Evolutionary conservation across 2,888 invertebrate genomes (phyloP).

Genomic region (Heteropelma amictum): DNA sequence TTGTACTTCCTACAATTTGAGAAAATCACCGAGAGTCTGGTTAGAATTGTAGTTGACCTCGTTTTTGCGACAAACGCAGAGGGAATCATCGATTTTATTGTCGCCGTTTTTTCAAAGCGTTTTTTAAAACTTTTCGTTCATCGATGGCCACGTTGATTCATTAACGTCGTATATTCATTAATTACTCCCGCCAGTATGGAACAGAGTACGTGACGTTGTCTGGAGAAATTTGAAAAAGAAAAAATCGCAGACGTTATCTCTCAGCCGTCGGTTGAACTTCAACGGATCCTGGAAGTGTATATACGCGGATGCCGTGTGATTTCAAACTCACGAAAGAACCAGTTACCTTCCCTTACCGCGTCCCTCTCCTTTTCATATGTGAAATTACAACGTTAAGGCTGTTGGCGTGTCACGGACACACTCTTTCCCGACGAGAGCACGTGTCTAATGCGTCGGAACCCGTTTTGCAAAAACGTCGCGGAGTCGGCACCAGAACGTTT

Average conservation of each 20-base stretch:
- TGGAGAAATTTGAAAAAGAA: slow-evolving; percentile 35
- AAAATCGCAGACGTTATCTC: slow-evolving; percentile 23
- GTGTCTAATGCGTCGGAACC: slow-evolving; percentile 53
- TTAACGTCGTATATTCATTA: slow-evolving; percentile 22
- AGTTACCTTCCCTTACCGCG: slow-evolving; percentile 58
- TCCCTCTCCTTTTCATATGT: slow-evolving; percentile 22
- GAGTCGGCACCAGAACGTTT: background rate
- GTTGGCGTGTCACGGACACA: slow-evolving; percentile 54
- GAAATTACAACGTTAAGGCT: slow-evolving; percentile 51
- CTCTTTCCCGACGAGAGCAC: slow-evolving; percentile 50
- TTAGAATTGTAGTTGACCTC: too few relatives aligned
- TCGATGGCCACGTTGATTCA: background rate
- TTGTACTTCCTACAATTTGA: too few relatives aligned
- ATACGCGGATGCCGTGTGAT: slow-evolving; percentile 57
- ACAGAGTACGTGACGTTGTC: slow-evolving; percentile 20
- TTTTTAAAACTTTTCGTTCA: background rate
- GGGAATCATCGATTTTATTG: too few relatives aligned
- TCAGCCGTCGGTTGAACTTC: slow-evolving; percentile 26
- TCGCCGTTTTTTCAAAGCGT: background rate
- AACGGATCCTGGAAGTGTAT: slow-evolving; percentile 30
- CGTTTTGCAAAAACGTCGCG: slow-evolving; percentile 45
- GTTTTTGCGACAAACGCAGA: too few relatives aligned
- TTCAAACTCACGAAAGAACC: slow-evolving; percentile 54
- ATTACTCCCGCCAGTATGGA: too few relatives aligned
- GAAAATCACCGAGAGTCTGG: too few relatives aligned